Evolutionary conservation across 2,797 vertebrate genomes (phyloP), one percentile per base, ranked within the genome.

Genomic region (Arctocebus calabarensis): DNA sequence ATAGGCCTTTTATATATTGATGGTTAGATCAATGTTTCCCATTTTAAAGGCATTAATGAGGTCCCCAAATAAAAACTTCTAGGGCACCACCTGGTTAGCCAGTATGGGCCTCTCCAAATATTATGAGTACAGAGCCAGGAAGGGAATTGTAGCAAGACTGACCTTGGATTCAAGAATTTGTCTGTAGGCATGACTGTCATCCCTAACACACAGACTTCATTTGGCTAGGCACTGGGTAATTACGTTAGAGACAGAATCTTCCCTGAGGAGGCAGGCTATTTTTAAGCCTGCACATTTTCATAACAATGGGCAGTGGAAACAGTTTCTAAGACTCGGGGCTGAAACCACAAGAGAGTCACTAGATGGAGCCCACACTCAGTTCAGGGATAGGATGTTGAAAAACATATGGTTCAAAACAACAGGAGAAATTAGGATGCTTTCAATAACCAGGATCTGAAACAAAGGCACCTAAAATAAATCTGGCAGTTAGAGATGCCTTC

Each of bases 361-460:
- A 93, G 96, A 73, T 93, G 93, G 94, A 94, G 91, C 90, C 82
- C 93, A 87, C 43, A 81, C 37, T 91, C 87, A 91, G 25, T 55
- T 52, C 64, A 90, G 77, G 52, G 90, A 78, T 16, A 48, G 88
- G 70, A 70, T 89, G 43, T 70, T 37, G 57, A 84, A 88, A 93
- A 93, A 78, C 32, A 59, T 52, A n/a, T 40, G 61, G 78, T 45
- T 93, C 43, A 83, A 90, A 73, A 14, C 22, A 85, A 66, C 17
- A 73, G 6, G 14, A 78, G 4, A 68, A 84, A 73, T 82, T n/a
- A 94, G 55, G 13, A 66, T 94, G 40, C 5, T 57, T 95, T 82
- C 34, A 64, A 32, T 85, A 92, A 84, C 62, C 40, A 82, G 27
- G 6, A 29, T 73, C n/a, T 37, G 40, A 84, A 92, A 84, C 64